These are phyloP conservation scores for Pollenia angustigena DNA, from an alignment of 2,888 invertebrate genomes.

Conservation along the genomic window DNA sequence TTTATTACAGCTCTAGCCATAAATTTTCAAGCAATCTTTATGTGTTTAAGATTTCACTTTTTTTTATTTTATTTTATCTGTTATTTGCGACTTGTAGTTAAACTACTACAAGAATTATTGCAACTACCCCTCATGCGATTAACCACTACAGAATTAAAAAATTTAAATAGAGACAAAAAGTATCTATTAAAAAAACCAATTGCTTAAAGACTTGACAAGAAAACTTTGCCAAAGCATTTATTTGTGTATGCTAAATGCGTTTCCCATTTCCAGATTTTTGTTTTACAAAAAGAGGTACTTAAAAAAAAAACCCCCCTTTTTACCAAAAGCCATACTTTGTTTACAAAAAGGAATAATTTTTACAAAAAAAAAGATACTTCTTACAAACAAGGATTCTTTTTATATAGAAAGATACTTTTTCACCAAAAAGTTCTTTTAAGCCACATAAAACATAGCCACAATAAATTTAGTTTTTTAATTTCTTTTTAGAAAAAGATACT, in stretches of 20 bases:
- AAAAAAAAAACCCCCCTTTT: too few relatives aligned
- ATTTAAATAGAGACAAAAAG: conserved; percentile 19
- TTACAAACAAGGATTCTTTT: too few relatives aligned
- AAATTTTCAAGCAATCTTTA: conserved; percentile 83
- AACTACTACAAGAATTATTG: conserved; percentile 10
- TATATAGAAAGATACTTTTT: too few relatives aligned
- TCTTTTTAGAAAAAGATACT: too few relatives aligned
- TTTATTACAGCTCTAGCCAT: conserved; percentile 81
- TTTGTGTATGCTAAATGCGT: conserved; percentile 4
- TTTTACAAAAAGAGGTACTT: too few relatives aligned
- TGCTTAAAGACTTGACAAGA: conserved; percentile 60
- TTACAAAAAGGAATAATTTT: too few relatives aligned
- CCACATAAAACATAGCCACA: too few relatives aligned
- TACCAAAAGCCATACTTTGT: too few relatives aligned
- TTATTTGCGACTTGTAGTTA: conserved; percentile 12
- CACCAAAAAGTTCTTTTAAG: too few relatives aligned
- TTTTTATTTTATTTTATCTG: conserved; percentile 30
- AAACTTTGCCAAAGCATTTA: conserved; percentile 58
- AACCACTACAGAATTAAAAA: conserved; percentile 16
- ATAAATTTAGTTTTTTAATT: too few relatives aligned
- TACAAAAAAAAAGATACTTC: too few relatives aligned
- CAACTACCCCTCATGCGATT: neutral
- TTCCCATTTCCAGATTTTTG: neutral
- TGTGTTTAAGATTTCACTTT: conserved; percentile 63
- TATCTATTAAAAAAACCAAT: conserved; percentile 68